These are phyloP conservation scores for Miichthys miiuy DNA, from an alignment of 2,797 vertebrate species.

Conservation along the genomic window DNA sequence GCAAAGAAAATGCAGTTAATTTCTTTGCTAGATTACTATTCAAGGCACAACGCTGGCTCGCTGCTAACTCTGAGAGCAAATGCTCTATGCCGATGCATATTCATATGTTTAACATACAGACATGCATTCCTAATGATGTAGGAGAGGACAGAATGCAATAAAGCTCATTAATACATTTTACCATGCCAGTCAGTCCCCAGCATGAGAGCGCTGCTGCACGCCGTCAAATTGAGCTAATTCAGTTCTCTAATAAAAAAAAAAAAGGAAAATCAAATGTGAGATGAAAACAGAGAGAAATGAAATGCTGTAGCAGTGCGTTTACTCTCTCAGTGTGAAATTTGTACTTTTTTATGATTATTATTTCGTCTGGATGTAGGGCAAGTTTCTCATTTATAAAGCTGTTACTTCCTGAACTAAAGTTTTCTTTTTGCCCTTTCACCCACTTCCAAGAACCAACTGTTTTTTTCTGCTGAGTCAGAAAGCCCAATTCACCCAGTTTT, in stretches of 20 bases:
- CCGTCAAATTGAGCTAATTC: conserved; percentile 67
- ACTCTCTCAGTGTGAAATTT: conserved; percentile 19
- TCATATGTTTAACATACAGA: conserved; percentile 89
- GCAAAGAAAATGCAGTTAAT: conserved; percentile 59
- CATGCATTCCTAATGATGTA: conserved; percentile 82
- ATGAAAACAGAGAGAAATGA: conserved; percentile 41
- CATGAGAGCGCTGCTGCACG: conserved; percentile 51
- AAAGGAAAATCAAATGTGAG: conserved; percentile 18
- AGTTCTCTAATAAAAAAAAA: conserved; percentile 44
- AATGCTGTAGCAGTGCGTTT: conserved; percentile 25
- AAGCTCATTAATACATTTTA: conserved; percentile 83
- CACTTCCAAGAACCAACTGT: neutral
- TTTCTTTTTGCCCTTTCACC: neutral
- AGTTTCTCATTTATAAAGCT: conserved; percentile 14
- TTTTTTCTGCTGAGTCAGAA: neutral
- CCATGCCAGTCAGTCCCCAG: conserved; percentile 78
- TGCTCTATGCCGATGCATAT: conserved; percentile 86
- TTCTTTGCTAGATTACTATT: conserved; percentile 80
- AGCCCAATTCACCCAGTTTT: neutral
- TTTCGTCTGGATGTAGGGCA: neutral
- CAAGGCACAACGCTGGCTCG: conserved; percentile 80
- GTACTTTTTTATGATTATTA: neutral
- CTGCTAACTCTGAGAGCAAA: conserved; percentile 82
- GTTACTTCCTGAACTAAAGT: neutral
- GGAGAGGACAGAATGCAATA: conserved; percentile 75